Conservation (phyloP, 1,140 invertebrate species). For the Melipona quadrifasciata region DNA sequence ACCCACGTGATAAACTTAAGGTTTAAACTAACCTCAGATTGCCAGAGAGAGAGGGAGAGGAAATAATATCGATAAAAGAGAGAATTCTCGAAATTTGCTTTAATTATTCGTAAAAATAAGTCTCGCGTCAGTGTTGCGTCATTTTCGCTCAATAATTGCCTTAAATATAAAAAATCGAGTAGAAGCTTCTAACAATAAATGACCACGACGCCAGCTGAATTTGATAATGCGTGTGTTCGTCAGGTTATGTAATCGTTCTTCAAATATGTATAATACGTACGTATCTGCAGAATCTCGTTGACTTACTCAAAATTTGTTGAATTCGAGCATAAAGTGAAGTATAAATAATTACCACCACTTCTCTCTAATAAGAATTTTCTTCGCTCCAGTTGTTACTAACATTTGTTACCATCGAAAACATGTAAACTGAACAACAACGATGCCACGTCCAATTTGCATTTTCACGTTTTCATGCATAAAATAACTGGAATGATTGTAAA, state of each 20-base stretch:
- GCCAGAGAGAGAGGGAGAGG: neutral
- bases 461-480: neutral
- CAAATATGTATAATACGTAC: neutral
- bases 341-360: neutral
- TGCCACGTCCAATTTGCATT: neutral
- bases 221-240: neutral
- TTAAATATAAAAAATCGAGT: neutral
- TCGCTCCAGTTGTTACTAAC: neutral
- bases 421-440: no score
- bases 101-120: neutral
- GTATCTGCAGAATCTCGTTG: neutral
- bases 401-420: no score
- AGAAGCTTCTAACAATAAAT: neutral
- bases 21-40: slow-evolving; percentile 26
- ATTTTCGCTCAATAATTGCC: neutral
- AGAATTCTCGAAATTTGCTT: neutral
- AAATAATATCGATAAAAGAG: slow-evolving; percentile 15
- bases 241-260: neutral
- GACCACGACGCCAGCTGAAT: neutral
- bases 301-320: neutral
- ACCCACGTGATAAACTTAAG: slow-evolving; percentile 24
- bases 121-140: neutral
- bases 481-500: neutral
- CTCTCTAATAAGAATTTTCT: neutral
- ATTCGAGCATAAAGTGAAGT: neutral